A percentile compares a stretch with the other conserved stretches of the same genome.
Conservation (phyloP, 2,888 invertebrate genomes). For the Hypomecis atomaria region DNA sequence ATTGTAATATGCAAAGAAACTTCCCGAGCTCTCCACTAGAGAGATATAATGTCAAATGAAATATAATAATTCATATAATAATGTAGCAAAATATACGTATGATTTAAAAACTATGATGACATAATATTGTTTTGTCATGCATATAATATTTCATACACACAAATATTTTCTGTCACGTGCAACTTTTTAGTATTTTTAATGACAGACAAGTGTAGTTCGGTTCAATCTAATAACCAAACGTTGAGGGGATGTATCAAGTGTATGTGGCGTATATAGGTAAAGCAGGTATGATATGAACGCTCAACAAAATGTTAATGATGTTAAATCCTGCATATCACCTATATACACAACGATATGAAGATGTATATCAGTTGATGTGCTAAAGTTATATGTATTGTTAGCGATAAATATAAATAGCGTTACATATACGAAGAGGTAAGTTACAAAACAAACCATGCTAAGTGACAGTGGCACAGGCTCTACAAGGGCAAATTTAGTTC, state of each 20-base stretch:
- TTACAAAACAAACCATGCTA: conserved; percentile 77
- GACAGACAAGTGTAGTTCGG: conserved; percentile 22
- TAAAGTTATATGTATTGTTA: conserved; percentile 40
- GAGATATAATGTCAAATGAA: conserved; percentile 68
- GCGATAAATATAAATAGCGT: conserved; percentile 46
- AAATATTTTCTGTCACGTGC: conserved; percentile 76
- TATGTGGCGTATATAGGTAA: conserved; percentile 32
- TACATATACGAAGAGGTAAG: conserved; percentile 54
- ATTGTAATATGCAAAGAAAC: conserved; percentile 62
- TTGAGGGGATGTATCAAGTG: conserved; percentile 31
- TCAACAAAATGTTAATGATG: conserved; percentile 16
- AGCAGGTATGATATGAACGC: conserved; percentile 3
- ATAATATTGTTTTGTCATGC: conserved; percentile 62
- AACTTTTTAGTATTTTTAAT: conserved; percentile 38
- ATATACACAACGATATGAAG: conserved; percentile 36
- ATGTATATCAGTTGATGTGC: conserved; percentile 41
- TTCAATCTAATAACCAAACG: conserved; percentile 21
- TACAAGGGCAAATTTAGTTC: conserved; percentile 77
- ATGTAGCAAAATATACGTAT: conserved; percentile 46
- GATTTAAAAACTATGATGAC: conserved; percentile 58
- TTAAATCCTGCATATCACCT: conserved; percentile 18
- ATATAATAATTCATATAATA: conserved; percentile 54
- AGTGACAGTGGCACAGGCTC: conserved; percentile 81
- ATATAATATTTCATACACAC: conserved; percentile 62
- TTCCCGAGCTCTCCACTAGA: conserved; percentile 85